A percentile compares a stretch with the other conserved stretches of the same genome.
These are phyloP conservation scores for Drosophila anomalata DNA, from an alignment of 2,888 invertebrate genomes.

Conservation along the genomic window DNA sequence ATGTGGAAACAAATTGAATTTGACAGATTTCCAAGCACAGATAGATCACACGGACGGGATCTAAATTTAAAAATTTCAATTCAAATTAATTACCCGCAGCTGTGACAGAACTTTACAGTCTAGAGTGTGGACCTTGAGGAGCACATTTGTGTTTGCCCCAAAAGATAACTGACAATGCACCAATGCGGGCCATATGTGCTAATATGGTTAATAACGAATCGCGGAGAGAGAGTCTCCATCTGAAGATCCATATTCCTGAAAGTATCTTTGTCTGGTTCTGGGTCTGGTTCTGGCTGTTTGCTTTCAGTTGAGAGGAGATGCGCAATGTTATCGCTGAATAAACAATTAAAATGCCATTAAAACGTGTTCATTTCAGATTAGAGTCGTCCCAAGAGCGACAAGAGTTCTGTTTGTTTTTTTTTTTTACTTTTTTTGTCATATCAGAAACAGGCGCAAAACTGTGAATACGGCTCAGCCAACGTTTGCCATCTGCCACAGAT, in stretches of 20 bases:
- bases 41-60: constrained; percentile 34
- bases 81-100: no score
- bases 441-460: constrained; percentile 15
- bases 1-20: constrained; percentile 33
- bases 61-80: constrained; percentile 32
- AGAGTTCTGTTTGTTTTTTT: constrained; percentile 8
- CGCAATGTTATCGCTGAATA: constrained; percentile 64
- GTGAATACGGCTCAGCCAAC: constrained; percentile 4
- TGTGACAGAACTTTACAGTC: background rate
- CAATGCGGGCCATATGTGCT: constrained; percentile 41
- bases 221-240: background rate
- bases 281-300: background rate
- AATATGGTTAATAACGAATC: constrained; percentile 23
- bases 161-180: constrained; percentile 26
- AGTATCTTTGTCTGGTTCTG: constrained; percentile 5
- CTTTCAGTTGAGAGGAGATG: constrained; percentile 40
- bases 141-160: constrained; percentile 33
- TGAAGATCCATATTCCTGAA: background rate
- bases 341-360: constrained; percentile 69
- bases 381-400: constrained; percentile 7
- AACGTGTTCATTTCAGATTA: constrained; percentile 65
- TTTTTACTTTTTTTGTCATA: constrained; percentile 17
- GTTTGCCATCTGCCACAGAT: constrained; percentile 33
- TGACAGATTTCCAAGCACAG: constrained; percentile 38
- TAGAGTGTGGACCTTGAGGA: constrained; percentile 27